Conservation (phyloP, 2,888 invertebrate genomes). For the Marronus borbonicus region DNA sequence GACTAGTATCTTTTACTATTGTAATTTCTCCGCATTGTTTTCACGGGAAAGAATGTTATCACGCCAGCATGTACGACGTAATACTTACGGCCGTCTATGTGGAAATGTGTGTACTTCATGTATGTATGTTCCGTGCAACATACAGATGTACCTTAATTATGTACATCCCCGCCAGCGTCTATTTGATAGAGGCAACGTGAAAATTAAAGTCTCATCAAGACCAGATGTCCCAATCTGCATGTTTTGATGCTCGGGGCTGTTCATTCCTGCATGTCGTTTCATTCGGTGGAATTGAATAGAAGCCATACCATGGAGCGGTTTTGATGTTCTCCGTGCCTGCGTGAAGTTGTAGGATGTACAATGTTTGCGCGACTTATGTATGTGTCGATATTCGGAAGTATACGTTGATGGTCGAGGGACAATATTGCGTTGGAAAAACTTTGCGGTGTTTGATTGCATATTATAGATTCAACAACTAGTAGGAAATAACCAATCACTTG, state of each 20-base stretch:
- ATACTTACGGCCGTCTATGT: constrained; percentile 5
- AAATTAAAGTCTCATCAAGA: constrained; percentile 56
- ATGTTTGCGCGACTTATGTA: constrained; percentile 9
- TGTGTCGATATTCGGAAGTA: not conserved
- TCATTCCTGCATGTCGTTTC: constrained; percentile 31
- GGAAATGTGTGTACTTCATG: constrained; percentile 13
- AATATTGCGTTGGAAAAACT: too few species aligned
- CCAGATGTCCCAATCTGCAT: constrained; percentile 53
- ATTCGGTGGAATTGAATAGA: constrained; percentile 28
- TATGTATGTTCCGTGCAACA: constrained; percentile 2
- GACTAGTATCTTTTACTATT: constrained; percentile 17
- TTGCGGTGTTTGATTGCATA: too few species aligned
- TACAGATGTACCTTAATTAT: constrained; percentile 49
- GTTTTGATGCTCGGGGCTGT: constrained; percentile 49
- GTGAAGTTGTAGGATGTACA: not conserved
- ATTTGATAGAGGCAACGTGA: constrained; percentile 51
- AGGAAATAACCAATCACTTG: too few species aligned
- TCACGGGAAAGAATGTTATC: constrained; percentile 5
- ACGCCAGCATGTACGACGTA: constrained; percentile 6
- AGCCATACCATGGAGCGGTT: constrained; percentile 18
- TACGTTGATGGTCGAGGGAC: too few species aligned
- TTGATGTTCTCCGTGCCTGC: constrained; percentile 33
- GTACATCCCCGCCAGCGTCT: constrained; percentile 46
- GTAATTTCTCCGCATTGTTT: constrained; percentile 27
- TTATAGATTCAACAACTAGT: too few species aligned